phyloP scores from a whole-genome alignment of 2,113 vertebrate species.

The Pseudorectes ferrugineus region DNA sequence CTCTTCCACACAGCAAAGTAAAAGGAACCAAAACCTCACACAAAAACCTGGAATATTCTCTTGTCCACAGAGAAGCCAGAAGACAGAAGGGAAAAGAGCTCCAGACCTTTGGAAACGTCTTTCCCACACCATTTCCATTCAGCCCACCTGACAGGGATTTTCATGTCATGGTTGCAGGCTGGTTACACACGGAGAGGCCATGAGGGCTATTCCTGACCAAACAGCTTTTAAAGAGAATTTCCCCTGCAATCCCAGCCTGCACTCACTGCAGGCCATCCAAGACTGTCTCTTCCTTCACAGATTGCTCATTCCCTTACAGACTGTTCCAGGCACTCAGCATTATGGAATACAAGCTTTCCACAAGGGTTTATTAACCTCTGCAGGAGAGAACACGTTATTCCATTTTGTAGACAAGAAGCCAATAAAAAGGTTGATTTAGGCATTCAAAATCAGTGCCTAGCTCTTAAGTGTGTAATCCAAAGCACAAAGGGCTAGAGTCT shows the following conservation, averaged over 20 bases:
- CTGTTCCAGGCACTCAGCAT: not conserved
- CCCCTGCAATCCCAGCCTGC: not conserved
- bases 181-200: not conserved
- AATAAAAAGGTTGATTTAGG: not conserved
- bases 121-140: not conserved
- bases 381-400: not conserved
- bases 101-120: not conserved
- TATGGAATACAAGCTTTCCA: not conserved
- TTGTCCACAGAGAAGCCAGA: not conserved
- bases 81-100: not conserved
- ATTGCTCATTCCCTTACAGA: not conserved
- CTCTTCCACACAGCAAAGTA: not conserved
- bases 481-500: not conserved
- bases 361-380: not conserved
- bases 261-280: not conserved
- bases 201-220: not conserved
- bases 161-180: not conserved
- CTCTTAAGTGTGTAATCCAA: not conserved
- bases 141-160: rapidly evolving
- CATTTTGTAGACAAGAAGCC: not conserved
- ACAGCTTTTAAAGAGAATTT: not conserved
- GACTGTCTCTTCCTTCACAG: not conserved
- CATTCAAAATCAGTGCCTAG: not conserved
- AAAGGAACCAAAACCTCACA: not conserved
- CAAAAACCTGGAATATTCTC: not conserved